phyloP scores from a whole-genome alignment of 2,113 vertebrate species.

The Circaetus gallicus region DNA sequence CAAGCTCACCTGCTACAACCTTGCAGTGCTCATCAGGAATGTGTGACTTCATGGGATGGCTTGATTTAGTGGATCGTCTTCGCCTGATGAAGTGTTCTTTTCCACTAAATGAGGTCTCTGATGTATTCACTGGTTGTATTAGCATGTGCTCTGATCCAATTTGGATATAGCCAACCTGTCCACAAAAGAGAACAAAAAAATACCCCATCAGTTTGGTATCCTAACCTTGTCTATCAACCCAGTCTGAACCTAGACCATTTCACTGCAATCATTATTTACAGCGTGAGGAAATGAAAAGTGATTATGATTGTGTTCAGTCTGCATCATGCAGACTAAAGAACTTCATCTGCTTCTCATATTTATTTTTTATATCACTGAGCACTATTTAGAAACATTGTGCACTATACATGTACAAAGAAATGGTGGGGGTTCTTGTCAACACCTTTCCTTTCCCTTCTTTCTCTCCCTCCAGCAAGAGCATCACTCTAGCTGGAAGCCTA shows the following conservation, averaged over 20 bases:
- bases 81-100: slow-evolving; percentile 81
- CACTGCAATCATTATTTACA: background rate
- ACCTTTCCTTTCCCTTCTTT: background rate
- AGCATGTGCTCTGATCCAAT: slow-evolving; percentile 83
- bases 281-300: background rate
- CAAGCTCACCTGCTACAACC: slow-evolving; percentile 82
- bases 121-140: slow-evolving; percentile 82
- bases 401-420: background rate
- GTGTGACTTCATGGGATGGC: background rate
- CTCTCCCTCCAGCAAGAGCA: background rate
- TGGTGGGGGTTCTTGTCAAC: background rate
- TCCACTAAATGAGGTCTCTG: slow-evolving; percentile 73
- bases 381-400: background rate
- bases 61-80: slow-evolving; percentile 53
- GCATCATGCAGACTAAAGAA: background rate
- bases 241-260: background rate
- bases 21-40: slow-evolving; percentile 66
- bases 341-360: background rate
- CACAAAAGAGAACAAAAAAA: slow-evolving; percentile 6
- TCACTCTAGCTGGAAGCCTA: background rate
- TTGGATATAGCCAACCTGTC: slow-evolving; percentile 88
- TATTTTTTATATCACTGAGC: background rate
- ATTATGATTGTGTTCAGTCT: background rate
- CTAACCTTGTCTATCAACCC: background rate
- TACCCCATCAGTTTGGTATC: background rate